These are phyloP conservation scores for Apis dorsata DNA, from an alignment of 1,140 invertebrate species.

Conservation along the genomic window DNA sequence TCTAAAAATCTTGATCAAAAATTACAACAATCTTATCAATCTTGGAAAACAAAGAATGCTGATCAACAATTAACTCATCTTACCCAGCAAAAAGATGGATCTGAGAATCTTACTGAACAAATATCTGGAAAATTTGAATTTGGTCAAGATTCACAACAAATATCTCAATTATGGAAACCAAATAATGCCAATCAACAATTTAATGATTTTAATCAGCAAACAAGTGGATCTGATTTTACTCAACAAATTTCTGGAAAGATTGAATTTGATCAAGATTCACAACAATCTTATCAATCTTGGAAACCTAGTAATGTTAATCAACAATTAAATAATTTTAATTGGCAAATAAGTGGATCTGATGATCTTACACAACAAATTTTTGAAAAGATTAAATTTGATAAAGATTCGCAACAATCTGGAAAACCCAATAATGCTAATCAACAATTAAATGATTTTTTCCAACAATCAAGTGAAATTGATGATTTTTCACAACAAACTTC, in stretches of 20 bases:
- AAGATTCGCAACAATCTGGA: constrained; percentile 61
- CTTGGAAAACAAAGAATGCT: neutral
- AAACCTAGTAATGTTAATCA: constrained; percentile 9
- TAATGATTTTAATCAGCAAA: constrained; percentile 28
- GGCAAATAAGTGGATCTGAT: constrained; percentile 35
- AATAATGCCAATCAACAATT: constrained; percentile 6
- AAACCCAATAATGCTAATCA: neutral
- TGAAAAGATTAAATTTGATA: constrained; percentile 69
- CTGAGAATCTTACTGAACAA: constrained; percentile 57
- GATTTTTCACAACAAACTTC: constrained; percentile 56
- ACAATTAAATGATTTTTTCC: constrained; percentile 24
- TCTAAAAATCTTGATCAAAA: constrained; percentile 29
- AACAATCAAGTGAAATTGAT: constrained; percentile 27
- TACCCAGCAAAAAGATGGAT: constrained; percentile 11
- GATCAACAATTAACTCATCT: constrained; percentile 26
- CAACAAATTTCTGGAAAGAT: constrained; percentile 39
- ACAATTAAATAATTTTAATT: constrained; percentile 30
- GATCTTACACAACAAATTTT: constrained; percentile 52
- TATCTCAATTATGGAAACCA: constrained; percentile 5
- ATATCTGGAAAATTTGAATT: constrained; percentile 66
- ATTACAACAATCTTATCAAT: constrained; percentile 33
- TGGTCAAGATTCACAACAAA: constrained; percentile 63
- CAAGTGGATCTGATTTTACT: constrained; percentile 17
- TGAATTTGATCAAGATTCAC: constrained; percentile 33
- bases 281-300: constrained; percentile 35